Evolutionary conservation across 2,888 invertebrate species (phyloP).

Genomic region (Drosophila phalerata): DNA sequence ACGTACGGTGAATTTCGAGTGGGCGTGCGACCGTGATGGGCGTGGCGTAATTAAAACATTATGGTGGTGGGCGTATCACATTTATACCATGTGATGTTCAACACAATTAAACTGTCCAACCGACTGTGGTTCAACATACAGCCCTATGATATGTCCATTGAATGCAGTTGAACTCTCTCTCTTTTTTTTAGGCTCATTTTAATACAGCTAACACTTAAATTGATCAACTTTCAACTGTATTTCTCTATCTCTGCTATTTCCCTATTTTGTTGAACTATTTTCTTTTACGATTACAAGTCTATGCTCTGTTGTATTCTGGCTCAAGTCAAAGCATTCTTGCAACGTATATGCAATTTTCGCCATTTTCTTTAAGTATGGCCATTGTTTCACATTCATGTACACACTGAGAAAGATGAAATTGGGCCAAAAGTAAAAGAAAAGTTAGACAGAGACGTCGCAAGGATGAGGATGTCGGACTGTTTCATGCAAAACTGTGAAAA

Average conservation of each 20-base stretch:
- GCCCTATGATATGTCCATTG: background rate
- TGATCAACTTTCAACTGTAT: conserved; percentile 23
- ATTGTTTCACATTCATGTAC: conserved; percentile 78
- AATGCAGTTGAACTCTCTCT: background rate
- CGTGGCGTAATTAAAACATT: conserved; percentile 63
- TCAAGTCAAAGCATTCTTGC: conserved; percentile 45
- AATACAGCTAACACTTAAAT: conserved; percentile 14
- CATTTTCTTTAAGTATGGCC: conserved; percentile 78
- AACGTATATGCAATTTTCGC: conserved; percentile 76
- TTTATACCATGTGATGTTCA: background rate
- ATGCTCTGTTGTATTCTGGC: background rate
- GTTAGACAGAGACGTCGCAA: conserved; percentile 42
- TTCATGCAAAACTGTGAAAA: conserved; percentile 65
- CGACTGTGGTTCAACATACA: background rate
- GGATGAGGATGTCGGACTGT: conserved; percentile 24
- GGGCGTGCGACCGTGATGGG: conserved; percentile 12
- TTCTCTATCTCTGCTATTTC: conserved; percentile 8
- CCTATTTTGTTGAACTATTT: conserved; percentile 51
- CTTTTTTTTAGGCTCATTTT: no score
- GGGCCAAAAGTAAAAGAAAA: conserved; percentile 66
- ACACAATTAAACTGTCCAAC: conserved; percentile 10
- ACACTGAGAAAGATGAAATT: conserved; percentile 65
- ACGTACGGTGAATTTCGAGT: conserved; percentile 34
- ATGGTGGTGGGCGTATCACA: conserved; percentile 26
- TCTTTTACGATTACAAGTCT: conserved; percentile 37